A percentile compares a stretch with the other conserved stretches of the same genome.
Evolutionary conservation across 2,797 vertebrate species (phyloP).

Genomic region (Catharus ustulatus): DNA sequence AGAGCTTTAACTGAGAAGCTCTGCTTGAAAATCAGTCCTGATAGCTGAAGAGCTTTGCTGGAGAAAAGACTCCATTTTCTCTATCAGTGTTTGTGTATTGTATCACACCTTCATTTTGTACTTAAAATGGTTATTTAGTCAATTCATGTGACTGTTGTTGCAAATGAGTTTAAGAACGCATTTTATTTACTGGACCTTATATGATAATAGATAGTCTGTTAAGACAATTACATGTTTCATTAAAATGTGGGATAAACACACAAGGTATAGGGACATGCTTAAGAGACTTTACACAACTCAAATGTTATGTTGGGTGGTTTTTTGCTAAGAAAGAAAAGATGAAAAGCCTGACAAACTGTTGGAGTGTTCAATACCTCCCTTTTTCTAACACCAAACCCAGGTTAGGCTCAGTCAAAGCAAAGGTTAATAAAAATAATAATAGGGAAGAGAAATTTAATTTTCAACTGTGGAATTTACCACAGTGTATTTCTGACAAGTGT

Average conservation of each 20-base stretch:
- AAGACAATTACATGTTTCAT: not conserved
- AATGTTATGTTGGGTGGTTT: not conserved
- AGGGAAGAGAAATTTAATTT: not conserved
- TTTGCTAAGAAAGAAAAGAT: not conserved
- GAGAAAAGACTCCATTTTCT: constrained; percentile 34
- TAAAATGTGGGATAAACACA: not conserved
- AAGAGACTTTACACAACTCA: not conserved
- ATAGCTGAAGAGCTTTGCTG: constrained; percentile 12
- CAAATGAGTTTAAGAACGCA: not conserved
- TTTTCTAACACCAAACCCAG: not conserved
- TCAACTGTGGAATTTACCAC: not conserved
- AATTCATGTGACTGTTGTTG: not conserved
- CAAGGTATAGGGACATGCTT: not conserved
- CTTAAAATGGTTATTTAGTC: not conserved
- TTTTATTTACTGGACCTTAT: not conserved
- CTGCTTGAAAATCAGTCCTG: constrained; percentile 32
- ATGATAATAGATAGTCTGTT: not conserved
- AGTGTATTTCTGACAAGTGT: not conserved
- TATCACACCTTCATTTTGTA: constrained; percentile 6
- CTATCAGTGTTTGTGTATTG: not conserved
- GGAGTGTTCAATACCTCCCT: not conserved
- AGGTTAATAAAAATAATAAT: not conserved
- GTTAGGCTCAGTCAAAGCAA: not conserved
- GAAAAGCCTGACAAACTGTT: not conserved
- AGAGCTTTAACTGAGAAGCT: constrained; percentile 44